Base-by-base conservation (phyloP, 1,140 invertebrate species). In the Neodiprion lecontei region DNA sequence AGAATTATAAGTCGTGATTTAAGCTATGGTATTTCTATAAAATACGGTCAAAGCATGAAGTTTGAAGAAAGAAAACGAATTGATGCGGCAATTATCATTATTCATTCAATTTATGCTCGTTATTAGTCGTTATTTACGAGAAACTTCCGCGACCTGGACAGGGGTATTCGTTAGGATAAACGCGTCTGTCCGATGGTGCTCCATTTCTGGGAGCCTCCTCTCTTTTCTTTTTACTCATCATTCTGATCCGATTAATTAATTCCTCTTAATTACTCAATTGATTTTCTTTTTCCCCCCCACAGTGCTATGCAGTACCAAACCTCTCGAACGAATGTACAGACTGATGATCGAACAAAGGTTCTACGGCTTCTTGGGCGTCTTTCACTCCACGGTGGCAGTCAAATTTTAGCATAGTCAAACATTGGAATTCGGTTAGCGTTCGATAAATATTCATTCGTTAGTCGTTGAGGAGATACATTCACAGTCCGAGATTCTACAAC, bases 71-170 rank as follows among this genome's bases (percentile, higher is more conserved):
- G 53, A 9, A 61, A 61, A 61, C 50, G 73, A 40, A 74, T 74
- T 68, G 71, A 75, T 72, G 65, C 61, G 49, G 50, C 70, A 69
- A 74, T 74, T 74, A 74, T 70, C 28, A 70, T 74, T 74, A 74
- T 74, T 70, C 70, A 74, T 74, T 53, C 73, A 53, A 74, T 53
- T 69, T 66, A 70, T 67, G 50, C 48, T 17, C 40, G 73, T 69
- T 70, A 74, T 74, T 74, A 70, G 73, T 66, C 48, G 65, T 69
- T 74, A 74, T 74, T 74, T 74, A 74, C 69, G 69, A 61, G 68
- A 67, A 70, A 7, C 23, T 23, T 70, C 40, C n/a, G 69, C 66
- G 71, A 65, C 53, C 40, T 72, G 66, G 71, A 72, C 67, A 72
- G 66, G 28, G 28, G 28, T 40, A 40, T 40, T 40, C 28, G 28